Base-by-base conservation (phyloP, 2,797 vertebrate species). In the Enteromius trimaculatus region DNA sequence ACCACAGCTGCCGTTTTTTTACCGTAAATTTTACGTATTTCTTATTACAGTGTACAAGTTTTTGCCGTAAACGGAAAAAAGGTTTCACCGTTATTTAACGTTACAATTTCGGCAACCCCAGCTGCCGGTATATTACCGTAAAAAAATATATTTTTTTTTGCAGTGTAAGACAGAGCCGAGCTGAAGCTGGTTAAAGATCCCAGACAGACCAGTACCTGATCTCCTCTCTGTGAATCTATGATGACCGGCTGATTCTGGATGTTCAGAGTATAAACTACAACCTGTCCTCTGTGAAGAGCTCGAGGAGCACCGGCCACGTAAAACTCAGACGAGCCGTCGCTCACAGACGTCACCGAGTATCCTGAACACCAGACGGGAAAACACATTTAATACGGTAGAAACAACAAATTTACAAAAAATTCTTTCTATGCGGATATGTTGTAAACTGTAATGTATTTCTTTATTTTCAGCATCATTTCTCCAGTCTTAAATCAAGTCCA, bases 241-340 rank as follows among this genome's bases (percentile, higher is more conserved):
- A 97, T 75, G 1, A 86, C 75, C 9, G 95, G 88, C 17, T 91
- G 94, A 70, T 91, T 93, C n/a, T 90, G 37, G 16, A 49, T 85
- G 70, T 92, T 88, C 29, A 96, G 83, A 11, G 87, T 91, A 86
- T 96, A 97, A 49, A 96, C 90, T 29, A 97, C 90, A 34, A 97
- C 93, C 91, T 94, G 95, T 78, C 96, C 96, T 0, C 94, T 96
- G 71, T 97, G 96, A 88, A 95, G 95, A 66, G 95, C 95, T 75
- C 96, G 95, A 60, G 96, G 96, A 34, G 96, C 96, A 1, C 96
- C 96, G 37, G 95, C 94, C 72, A 96, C 95, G 88, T 93, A 96
- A 87, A 93, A 93, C 79, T 93, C 23, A 0, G 87, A 86, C 3
- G 81, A 91, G 74, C 79, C 86, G 4, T 92, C 92, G 60, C 90